These are phyloP conservation scores for Acrobasis consociella DNA, from an alignment of 2,888 invertebrate genomes.

Conservation along the genomic window DNA sequence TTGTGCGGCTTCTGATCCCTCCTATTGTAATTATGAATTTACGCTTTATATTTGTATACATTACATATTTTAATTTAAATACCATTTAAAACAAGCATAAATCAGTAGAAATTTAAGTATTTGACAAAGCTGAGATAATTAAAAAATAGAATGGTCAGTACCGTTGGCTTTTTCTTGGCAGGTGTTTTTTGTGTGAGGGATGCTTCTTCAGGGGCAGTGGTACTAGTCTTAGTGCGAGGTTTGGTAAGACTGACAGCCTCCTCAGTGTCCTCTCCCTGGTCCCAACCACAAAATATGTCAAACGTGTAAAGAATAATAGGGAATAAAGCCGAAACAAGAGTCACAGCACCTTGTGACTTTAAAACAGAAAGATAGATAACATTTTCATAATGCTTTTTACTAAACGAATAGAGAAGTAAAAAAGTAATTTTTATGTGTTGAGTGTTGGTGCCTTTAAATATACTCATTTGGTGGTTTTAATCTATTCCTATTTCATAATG, in stretches of 20 bases:
- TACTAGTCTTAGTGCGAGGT: conserved; percentile 77
- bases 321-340: conserved; percentile 12
- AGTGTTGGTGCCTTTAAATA: background rate
- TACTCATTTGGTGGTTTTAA: background rate
- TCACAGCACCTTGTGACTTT: conserved; percentile 20
- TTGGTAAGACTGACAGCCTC: conserved; percentile 76
- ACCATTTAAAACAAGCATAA: too few species aligned
- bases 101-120: conserved; percentile 15
- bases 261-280: conserved; percentile 75
- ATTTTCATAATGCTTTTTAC: conserved; percentile 35
- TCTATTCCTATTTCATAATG: conserved; percentile 14
- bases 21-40: conserved; percentile 46
- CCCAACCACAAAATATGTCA: conserved; percentile 50
- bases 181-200: conserved; percentile 79
- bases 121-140: conserved; percentile 63
- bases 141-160: conserved; percentile 54
- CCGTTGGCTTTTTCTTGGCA: conserved; percentile 77
- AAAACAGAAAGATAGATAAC: conserved; percentile 27
- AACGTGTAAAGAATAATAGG: conserved; percentile 39
- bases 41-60: conserved; percentile 9
- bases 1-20: conserved; percentile 72
- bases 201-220: conserved; percentile 77
- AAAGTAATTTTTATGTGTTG: conserved; percentile 15
- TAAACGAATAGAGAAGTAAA: conserved; percentile 8
- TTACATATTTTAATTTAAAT: background rate